Evolutionary conservation across 2,797 vertebrate genomes (phyloP), one percentile per base, ranked within the genome.

Genomic region (Chrosomus eos): DNA sequence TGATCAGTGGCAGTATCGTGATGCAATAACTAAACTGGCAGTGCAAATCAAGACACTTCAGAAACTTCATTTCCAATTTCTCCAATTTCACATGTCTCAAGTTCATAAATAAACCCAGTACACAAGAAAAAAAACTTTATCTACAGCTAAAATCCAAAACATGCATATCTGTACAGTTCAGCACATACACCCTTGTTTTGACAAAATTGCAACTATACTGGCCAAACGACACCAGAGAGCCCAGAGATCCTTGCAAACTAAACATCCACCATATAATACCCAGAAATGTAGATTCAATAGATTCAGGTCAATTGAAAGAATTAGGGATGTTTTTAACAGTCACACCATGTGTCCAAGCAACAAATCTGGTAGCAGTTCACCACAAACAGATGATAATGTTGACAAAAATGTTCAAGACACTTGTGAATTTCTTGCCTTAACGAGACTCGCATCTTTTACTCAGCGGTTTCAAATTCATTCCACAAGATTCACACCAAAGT

Each of bases 81-180:
- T 79, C 33, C 64, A 64, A 81, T 23, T 72, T 43, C 85, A 86
- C n/a, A 16, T 40, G 55, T 83, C 66, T 71, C 73, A 71, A 81
- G 72, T 81, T 86, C 78, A 75, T 55, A 83, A 60, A 64, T 75
- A 79, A 87, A 88, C 81, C 80, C 81, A 60, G 84, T 80, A 81
- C 70, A 84, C 84, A 72, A 79, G 82, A 89, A 87, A 83, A 87
- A 83, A 85, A 88, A 48, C 40, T 58, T 82, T 26, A 67, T 86
- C 90, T 90, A 91, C 84, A 87, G 81, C 87, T 88, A 89, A 60
- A 73, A 87, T 80, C 58, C 72, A 80, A 90, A 91, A 85, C 88
- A 89, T 90, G 87, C 89, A 82, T 82, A 43, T 87, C 72, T 87
- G 76, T 85, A 87, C 83, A 87, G 62, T 81, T 83, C 75, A 81